Conservation (phyloP, 2,888 invertebrate species). For the Gerris lacustris region DNA sequence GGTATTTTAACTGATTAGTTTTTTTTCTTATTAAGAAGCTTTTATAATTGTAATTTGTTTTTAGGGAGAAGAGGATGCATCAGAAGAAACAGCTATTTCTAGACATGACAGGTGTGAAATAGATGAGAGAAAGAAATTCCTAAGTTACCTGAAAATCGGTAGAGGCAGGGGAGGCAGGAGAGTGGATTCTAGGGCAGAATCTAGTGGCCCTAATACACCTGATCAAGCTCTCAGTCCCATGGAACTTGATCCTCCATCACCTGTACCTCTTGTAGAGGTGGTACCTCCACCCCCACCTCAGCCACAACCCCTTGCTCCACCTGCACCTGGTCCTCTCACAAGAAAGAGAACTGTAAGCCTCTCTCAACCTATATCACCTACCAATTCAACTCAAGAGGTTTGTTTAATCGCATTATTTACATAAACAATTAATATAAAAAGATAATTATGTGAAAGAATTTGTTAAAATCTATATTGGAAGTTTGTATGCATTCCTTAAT, state of each 20-base stretch:
- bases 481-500: too few species aligned
- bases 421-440: too few species aligned
- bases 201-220: conserved; percentile 61
- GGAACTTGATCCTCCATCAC: conserved; percentile 48
- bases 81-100: conserved; percentile 54
- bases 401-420: not conserved
- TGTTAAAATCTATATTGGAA: too few species aligned
- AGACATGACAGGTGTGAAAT: conserved; percentile 68
- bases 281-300: not conserved
- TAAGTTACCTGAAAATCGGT: conserved; percentile 44
- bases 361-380: conserved; percentile 7
- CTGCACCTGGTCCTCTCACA: not conserved
- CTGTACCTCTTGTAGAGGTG: conserved; percentile 35
- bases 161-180: conserved; percentile 47
- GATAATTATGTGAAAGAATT: too few species aligned
- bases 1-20: too few species aligned
- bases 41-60: not conserved
- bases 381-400: not conserved
- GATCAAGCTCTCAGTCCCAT: conserved; percentile 32
- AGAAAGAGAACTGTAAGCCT: conserved; percentile 15
- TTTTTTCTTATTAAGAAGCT: too few species aligned
- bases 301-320: conserved; percentile 5
- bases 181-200: conserved; percentile 54
- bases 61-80: conserved; percentile 56
- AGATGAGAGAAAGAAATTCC: conserved; percentile 67